phyloP scores from a whole-genome alignment of 2,113 vertebrate species.

The Rhabdornis inornatus region DNA sequence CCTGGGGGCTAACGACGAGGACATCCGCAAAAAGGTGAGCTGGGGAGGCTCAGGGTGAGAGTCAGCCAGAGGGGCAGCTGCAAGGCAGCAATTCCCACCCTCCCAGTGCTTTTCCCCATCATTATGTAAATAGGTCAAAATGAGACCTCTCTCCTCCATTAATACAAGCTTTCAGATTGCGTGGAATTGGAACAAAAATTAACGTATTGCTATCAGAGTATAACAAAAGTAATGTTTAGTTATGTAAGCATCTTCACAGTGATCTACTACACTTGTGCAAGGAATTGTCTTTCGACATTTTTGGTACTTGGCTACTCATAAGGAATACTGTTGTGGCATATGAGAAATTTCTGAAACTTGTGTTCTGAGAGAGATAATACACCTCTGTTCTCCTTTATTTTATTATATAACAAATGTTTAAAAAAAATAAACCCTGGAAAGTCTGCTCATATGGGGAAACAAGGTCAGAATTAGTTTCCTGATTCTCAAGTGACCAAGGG shows the following conservation, averaged over 20 bases:
- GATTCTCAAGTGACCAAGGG: neutral
- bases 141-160: conserved; percentile 20
- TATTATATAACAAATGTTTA: neutral
- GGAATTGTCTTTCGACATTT: conserved; percentile 43
- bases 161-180: conserved; percentile 13
- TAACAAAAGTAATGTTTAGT: conserved; percentile 40
- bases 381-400: neutral
- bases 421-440: neutral
- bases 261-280: conserved; percentile 1
- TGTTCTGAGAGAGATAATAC: neutral
- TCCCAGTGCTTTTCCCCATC: neutral
- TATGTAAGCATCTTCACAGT: conserved; percentile 14
- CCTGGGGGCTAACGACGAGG: conserved; percentile 96
- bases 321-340: neutral
- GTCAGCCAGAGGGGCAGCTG: neutral
- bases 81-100: neutral
- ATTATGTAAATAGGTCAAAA: neutral
- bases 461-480: neutral
- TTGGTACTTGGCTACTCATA: conserved; percentile 5
- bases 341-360: neutral
- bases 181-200: conserved; percentile 44
- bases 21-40: conserved; percentile 97
- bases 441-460: neutral
- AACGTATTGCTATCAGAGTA: neutral
- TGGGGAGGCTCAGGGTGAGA: neutral